Conservation (phyloP, 2,888 invertebrate species). For the Osmoderma eremita region DNA sequence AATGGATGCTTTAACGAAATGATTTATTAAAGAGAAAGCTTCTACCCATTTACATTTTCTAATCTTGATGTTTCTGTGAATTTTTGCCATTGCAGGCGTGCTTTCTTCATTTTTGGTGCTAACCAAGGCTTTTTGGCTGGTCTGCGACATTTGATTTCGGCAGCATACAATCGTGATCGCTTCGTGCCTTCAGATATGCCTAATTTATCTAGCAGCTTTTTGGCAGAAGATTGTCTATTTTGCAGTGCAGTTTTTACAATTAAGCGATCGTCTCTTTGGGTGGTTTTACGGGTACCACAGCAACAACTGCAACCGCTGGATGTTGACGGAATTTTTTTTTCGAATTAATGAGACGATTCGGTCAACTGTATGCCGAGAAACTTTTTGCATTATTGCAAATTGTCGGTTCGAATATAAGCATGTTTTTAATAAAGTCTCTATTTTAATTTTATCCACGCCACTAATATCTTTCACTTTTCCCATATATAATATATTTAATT, state of each 20-base stretch:
- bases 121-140: not conserved
- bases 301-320: slow-evolving; percentile 2
- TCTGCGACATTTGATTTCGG: slow-evolving; percentile 15
- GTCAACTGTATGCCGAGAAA: not conserved
- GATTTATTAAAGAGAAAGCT: no score
- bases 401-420: slow-evolving; percentile 1
- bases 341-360: slow-evolving; percentile 4
- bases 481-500: slow-evolving; percentile 2
- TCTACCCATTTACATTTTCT: no score
- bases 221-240: not conserved
- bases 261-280: no score
- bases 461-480: slow-evolving; percentile 17
- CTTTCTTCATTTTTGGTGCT: no score
- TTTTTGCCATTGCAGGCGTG: slow-evolving; percentile 7
- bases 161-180: not conserved
- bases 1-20: not conserved
- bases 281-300: slow-evolving; percentile 7
- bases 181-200: not conserved
- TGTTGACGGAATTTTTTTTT: slow-evolving; percentile 5
- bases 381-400: not conserved
- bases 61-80: not conserved
- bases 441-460: slow-evolving; percentile 2
- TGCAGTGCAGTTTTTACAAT: no score
- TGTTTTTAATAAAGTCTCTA: slow-evolving; percentile 1
- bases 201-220: slow-evolving; percentile 7